Evolutionary conservation across 2,113 vertebrate genomes (phyloP), one percentile per base, ranked within the genome.

Genomic region (Castor canadensis): DNA sequence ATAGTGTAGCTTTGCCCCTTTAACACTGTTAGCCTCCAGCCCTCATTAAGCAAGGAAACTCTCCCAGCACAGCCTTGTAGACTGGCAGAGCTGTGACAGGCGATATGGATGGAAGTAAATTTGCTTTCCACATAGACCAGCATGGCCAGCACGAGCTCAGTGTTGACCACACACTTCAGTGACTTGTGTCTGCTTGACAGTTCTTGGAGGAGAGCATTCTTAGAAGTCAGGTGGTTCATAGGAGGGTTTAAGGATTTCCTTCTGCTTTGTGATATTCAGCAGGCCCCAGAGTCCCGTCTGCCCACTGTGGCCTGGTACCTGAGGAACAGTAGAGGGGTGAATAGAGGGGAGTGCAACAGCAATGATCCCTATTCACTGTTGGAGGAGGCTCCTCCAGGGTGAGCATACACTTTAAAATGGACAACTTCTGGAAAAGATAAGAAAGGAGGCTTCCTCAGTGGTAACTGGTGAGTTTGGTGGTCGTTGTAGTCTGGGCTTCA

Each of bases 221-320:
- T 77, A 72, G 86, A 93, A 87, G 62, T 47, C n/a, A 77, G 26
- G 20, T 30, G 28, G 5, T 38, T 30, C 43, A 5, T 54, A 54
- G 49, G 16, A 3, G 49, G 16, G 30, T 12, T 26, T 73, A 26
- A 72, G 35, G 56, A 66, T 26, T 49, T 26, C 22, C 13, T 75
- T 79, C 45, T 62, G 32, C 64, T 45, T 77, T 73, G 26, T 87
- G 47, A 32, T 38, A 40, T 40, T 30, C 20, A 35, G 58, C 58
- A 60, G 15, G 32, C 40, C 32, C 40, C 32, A 49, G 82, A 35
- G 28, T 93, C 30, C 40, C 35, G 77, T 2, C 20, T 62, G 62
- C 30, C 80, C 28, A 4, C 28, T 2, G 4, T 10, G 45, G 10
- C 5, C 1, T 1, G 1, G 47, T 66, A 43, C 6, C 84, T n/a